A percentile compares a stretch with the other conserved stretches of the same genome.
Conservation (phyloP, 2,113 vertebrate species). For the human (Homo sapiens) region DNA sequence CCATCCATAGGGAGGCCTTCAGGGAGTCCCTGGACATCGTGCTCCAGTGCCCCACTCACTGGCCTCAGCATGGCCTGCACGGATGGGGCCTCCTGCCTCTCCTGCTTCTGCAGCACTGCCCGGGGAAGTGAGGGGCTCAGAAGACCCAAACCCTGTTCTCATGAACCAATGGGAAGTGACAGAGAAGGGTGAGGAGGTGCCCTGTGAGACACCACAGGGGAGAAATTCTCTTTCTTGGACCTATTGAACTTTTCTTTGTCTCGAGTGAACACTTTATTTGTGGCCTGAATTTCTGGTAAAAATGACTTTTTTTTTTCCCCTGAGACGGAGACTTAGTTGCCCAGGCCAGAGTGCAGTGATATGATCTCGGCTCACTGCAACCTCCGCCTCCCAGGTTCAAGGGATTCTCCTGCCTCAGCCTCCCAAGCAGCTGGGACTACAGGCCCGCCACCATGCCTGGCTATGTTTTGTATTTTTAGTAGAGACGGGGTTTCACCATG, state of each 20-base stretch:
- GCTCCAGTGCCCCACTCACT: not conserved
- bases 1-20: not conserved
- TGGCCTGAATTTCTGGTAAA: not conserved
- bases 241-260: not conserved
- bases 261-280: not conserved
- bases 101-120: not conserved
- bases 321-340: too few relatives aligned
- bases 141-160: not conserved
- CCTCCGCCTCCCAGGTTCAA: too few relatives aligned
- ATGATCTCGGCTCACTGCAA: too few relatives aligned
- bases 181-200: accelerated
- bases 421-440: too few relatives aligned
- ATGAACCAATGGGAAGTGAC: too few relatives aligned
- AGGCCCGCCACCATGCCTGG: too few relatives aligned
- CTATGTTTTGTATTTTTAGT: too few relatives aligned
- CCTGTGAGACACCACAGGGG: not conserved
- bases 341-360: too few relatives aligned
- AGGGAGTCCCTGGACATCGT: not conserved
- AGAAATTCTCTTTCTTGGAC: not conserved
- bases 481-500: too few relatives aligned
- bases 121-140: not conserved
- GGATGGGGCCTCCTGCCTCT: not conserved
- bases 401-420: too few relatives aligned
- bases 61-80: not conserved
- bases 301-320: not conserved